phyloP scores from a whole-genome alignment of 2,797 vertebrate genomes.

The Pseudochirops cupreus region DNA sequence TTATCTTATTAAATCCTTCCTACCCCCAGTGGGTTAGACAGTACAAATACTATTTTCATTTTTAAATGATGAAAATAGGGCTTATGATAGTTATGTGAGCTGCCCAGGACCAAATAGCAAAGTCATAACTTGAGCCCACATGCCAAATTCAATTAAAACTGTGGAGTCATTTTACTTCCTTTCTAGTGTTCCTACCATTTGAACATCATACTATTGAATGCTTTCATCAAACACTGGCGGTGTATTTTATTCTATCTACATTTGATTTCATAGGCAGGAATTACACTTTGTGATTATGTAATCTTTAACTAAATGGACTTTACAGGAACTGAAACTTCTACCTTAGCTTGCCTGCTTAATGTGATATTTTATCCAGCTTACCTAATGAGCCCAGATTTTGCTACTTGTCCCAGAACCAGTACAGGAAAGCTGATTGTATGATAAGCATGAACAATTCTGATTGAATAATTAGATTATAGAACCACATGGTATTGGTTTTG shows the following conservation, averaged over 20 bases:
- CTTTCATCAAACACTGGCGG: neutral
- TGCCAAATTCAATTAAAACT: neutral
- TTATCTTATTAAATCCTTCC: too few relatives aligned
- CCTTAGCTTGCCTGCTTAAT: neutral
- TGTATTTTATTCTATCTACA: neutral
- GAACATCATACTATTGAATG: neutral
- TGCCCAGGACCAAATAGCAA: neutral
- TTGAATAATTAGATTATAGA: neutral
- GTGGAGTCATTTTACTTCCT: neutral
- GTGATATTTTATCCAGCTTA: neutral
- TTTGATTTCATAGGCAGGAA: neutral
- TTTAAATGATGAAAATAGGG: too few relatives aligned
- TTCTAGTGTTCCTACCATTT: neutral
- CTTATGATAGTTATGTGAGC: neutral
- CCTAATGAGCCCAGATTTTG: neutral
- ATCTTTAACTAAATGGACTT: neutral
- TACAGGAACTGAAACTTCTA: neutral
- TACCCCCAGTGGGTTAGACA: too few relatives aligned
- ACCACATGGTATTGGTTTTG: neutral
- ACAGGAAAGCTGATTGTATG: neutral
- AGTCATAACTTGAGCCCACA: neutral
- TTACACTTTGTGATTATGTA: neutral
- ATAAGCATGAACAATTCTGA: neutral
- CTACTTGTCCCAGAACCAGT: neutral
- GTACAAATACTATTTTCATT: too few relatives aligned